Conservation (phyloP, 2,797 vertebrate genomes). For the Silurus aristotelis region DNA sequence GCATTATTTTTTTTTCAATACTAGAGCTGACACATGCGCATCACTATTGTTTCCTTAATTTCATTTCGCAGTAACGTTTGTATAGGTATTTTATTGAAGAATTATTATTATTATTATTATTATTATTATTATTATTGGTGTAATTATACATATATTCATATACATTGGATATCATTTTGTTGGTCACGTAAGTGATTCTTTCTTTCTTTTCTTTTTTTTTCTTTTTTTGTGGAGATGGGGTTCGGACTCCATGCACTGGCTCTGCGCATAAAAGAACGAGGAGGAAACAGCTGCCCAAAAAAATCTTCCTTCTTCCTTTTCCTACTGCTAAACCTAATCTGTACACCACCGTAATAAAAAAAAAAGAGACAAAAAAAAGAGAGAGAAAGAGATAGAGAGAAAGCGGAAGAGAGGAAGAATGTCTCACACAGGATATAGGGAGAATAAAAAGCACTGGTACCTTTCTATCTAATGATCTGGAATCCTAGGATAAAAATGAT, state of each 20-base stretch:
- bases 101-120: conserved; percentile 14
- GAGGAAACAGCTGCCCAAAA: conserved; percentile 59
- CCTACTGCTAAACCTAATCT: conserved; percentile 57
- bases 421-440: conserved; percentile 60
- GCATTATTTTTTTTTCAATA: conserved; percentile 69
- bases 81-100: conserved; percentile 69
- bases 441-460: conserved; percentile 63
- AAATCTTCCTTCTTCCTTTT: conserved; percentile 49
- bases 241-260: conserved; percentile 77
- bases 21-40: conserved; percentile 78
- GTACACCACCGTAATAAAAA: conserved; percentile 66
- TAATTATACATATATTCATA: conserved; percentile 64
- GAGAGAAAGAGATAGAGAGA: conserved; percentile 43
- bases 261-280: conserved; percentile 63
- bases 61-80: conserved; percentile 70
- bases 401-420: background rate
- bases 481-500: conserved; percentile 62
- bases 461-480: conserved; percentile 59
- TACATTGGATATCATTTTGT: conserved; percentile 70
- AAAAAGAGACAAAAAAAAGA: background rate
- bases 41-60: conserved; percentile 58
- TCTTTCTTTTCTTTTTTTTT: conserved; percentile 64
- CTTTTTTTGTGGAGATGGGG: conserved; percentile 38
- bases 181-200: conserved; percentile 62
- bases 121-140: conserved; percentile 59